Evolutionary conservation across 1,140 invertebrate species (phyloP).

Genomic region (Bombus ignitus): DNA sequence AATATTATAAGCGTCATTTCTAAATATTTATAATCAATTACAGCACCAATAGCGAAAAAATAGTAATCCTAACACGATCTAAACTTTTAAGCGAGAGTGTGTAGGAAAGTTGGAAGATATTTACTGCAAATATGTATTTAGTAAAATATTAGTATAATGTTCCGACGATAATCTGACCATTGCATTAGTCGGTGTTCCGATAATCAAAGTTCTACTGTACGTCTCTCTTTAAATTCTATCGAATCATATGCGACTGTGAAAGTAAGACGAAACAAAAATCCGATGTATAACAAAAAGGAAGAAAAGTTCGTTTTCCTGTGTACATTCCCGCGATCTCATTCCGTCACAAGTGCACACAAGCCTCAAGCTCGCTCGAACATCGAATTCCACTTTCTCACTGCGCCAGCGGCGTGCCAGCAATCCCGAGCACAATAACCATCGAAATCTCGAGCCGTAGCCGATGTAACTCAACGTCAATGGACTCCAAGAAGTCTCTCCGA

Average conservation of each 20-base stretch:
- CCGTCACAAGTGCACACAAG: neutral
- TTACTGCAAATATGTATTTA: too few species aligned
- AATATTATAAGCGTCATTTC: too few species aligned
- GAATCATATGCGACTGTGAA: neutral
- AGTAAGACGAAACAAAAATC: neutral
- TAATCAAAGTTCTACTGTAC: too few species aligned
- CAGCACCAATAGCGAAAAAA: too few species aligned
- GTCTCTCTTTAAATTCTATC: neutral
- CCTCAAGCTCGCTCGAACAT: neutral
- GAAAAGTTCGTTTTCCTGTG: neutral
- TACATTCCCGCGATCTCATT: neutral
- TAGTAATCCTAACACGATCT: too few species aligned
- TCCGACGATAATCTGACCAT: too few species aligned
- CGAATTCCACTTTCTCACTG: neutral
- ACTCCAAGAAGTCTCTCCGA: neutral
- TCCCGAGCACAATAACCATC: conserved; percentile 7
- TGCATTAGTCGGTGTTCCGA: neutral
- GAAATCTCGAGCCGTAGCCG: neutral
- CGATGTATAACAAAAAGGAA: neutral
- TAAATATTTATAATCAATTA: too few species aligned
- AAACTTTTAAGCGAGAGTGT: too few species aligned
- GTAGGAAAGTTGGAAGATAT: too few species aligned
- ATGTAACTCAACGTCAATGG: conserved; percentile 5
- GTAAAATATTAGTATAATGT: too few species aligned
- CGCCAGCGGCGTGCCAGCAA: neutral